Evolutionary conservation across 2,113 vertebrate species (phyloP).

Genomic region (Limnothrissa miodon): DNA sequence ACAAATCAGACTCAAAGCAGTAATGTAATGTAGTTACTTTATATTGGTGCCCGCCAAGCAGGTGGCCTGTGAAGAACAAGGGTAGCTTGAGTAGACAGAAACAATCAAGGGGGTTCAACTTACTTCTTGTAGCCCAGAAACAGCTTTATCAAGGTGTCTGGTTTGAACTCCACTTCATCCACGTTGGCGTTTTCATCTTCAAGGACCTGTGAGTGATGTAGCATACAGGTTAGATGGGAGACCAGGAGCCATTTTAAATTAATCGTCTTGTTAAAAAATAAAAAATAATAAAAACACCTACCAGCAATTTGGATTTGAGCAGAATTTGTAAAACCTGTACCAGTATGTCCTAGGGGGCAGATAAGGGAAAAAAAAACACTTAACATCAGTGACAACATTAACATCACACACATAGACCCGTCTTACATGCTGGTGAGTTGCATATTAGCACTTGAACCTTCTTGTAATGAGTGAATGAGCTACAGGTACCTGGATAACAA

Average conservation of each 20-base stretch:
- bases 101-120: conserved; percentile 49
- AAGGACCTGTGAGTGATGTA: conserved; percentile 76
- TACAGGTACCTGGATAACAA: not conserved
- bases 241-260: not conserved
- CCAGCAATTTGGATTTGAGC: conserved; percentile 94
- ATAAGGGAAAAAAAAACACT: not conserved
- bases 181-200: conserved; percentile 98
- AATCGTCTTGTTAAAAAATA: not conserved
- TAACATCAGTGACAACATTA: not conserved
- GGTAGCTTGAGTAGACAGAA: too few relatives aligned
- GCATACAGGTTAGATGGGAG: not conserved
- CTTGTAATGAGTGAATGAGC: too few relatives aligned
- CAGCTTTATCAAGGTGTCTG: conserved; percentile 95
- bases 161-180: conserved; percentile 95
- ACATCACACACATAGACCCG: too few relatives aligned
- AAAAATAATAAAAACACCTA: conserved; percentile 63
- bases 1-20: not conserved
- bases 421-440: too few relatives aligned
- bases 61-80: too few relatives aligned
- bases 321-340: conserved; percentile 97
- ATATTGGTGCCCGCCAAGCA: too few relatives aligned
- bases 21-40: too few relatives aligned
- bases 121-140: conserved; percentile 99
- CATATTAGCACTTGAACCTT: too few relatives aligned
- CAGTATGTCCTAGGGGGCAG: conserved; percentile 85